Base-by-base conservation (phyloP, 2,113 vertebrate genomes). In the Triplophysa rosa region DNA sequence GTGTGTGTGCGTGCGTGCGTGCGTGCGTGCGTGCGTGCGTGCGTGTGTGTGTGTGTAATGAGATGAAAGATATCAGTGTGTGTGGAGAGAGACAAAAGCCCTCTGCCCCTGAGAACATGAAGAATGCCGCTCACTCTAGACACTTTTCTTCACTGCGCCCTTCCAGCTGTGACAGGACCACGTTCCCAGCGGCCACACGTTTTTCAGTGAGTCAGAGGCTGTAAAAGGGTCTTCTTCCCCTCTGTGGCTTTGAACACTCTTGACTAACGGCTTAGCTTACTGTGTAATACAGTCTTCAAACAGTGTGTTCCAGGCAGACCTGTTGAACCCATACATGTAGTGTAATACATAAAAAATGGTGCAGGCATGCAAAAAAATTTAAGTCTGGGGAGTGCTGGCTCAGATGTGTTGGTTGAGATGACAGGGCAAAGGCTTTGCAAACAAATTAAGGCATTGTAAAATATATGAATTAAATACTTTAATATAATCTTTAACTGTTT, bases 91-190 rank as follows among this genome's bases (percentile, higher is more conserved):
- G 13, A 72, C 16, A 54, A 17, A 72, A 24, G 56, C 14, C 33
- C 13, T 26, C 37, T 59, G 33, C 67, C 29, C 56, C 49, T 52
- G 29, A 14, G 29, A 12, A 63, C n/a, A 65, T 45, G 58, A 67
- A 67, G 16, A 37, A 68, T 21, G 40, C n/a, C 11, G 8, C 21
- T 26, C 1, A 13, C 58, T 61, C 37, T 16, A 33, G 61, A 29
- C 29, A 61, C 49, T 26, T 61, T 79, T 19, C 62, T 47, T 45
- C n/a, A 66, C 33, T 67, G 62, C 7, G 16, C 14, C 52, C 19
- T 26, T 63, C 23, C 70, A 62, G 64, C 52, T 47, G 42, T 83
- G 77, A 79, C 70, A 24, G 37, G 77, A n/a, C 47, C 52, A 24
- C 56, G 24, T 70, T 58, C 65, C 66, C 67, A 76, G 42, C 64